phyloP scores from a whole-genome alignment of 2,888 invertebrate genomes.

The Caradrina kadenii region DNA sequence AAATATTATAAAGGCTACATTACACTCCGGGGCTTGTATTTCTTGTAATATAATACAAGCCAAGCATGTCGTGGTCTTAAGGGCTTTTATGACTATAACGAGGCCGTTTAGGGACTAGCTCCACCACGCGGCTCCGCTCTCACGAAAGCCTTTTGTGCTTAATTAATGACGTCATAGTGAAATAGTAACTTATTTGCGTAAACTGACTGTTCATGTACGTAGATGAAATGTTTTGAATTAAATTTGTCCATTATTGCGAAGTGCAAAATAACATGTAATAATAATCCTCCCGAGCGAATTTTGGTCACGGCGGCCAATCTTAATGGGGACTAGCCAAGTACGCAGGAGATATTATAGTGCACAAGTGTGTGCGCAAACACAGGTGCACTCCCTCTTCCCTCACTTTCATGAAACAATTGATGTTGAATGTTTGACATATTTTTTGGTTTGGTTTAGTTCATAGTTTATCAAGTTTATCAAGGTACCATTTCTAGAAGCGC shows the following conservation, averaged over 20 bases:
- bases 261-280: too few species aligned
- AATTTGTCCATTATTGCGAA: too few species aligned
- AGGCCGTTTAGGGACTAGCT: slow-evolving; percentile 21
- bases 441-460: too few species aligned
- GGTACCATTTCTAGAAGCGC: not conserved
- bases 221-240: not conserved
- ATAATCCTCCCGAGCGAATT: too few species aligned
- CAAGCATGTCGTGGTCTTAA: not conserved
- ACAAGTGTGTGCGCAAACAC: too few species aligned
- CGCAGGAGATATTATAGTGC: too few species aligned
- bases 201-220: not conserved
- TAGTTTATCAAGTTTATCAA: too few species aligned
- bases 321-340: too few species aligned
- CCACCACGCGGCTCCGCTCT: not conserved
- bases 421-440: too few species aligned
- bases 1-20: not conserved
- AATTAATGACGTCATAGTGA: slow-evolving; percentile 30
- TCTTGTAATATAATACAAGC: slow-evolving; percentile 8
- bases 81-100: slow-evolving; percentile 17
- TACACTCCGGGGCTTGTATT: slow-evolving; percentile 1
- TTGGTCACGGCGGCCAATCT: too few species aligned
- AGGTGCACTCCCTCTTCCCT: too few species aligned
- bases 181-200: slow-evolving; percentile 22
- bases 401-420: too few species aligned
- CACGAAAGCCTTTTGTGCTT: slow-evolving; percentile 21